Evolutionary conservation across 2,113 vertebrate species (phyloP), one percentile per base, ranked within the genome.

Genomic region (Stegastes partitus): DNA sequence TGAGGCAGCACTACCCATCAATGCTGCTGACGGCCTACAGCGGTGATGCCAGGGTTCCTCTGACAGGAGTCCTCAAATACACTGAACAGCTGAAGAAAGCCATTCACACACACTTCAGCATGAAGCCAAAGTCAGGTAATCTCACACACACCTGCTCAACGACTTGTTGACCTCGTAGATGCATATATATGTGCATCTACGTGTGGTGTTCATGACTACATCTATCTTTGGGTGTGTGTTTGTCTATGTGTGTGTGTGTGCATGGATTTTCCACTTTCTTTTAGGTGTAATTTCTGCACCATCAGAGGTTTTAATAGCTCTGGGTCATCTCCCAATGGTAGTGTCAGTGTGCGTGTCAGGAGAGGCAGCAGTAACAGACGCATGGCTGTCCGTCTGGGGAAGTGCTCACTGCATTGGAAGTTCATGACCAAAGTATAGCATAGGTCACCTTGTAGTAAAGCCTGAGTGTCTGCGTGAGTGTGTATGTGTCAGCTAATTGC

Each of bases 11-110:
- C 74, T 99, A 99, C 59, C 98, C 98, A 55, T 96, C 98, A 0
- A 73, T 98, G 93, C 93, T 97, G 81, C 96, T 99, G 92, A 98
- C 96, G 1, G 97, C 96, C 0, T 97, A 97, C 83, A 94, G 94
- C 37, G 93, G 90, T 0, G 98, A 99, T 58, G 89, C 93, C 49
- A 94, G 97, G 63, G 62, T 97, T 47, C 95, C 96, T 51, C 69
- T 98, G 64, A 69, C 82, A 21, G 97, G 97, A 50, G 91, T 99
- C 31, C 14, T 96, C n/a, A 93, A 49, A 63, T 99, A 99, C 19
- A 84, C 93, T 0, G 87, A 94, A 74, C 94, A 90, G 68, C 91
- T 99, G 16, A 93, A 94, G 75, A 86, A 91, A 58, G 97, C 96
- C 11, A 19, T 94, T 1, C 57, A 83, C 0, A 89, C 92, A 15